Evolutionary conservation across 2,888 invertebrate species (phyloP), one percentile per base, ranked within the genome.

Genomic region (Eristalinus sepulchralis): DNA sequence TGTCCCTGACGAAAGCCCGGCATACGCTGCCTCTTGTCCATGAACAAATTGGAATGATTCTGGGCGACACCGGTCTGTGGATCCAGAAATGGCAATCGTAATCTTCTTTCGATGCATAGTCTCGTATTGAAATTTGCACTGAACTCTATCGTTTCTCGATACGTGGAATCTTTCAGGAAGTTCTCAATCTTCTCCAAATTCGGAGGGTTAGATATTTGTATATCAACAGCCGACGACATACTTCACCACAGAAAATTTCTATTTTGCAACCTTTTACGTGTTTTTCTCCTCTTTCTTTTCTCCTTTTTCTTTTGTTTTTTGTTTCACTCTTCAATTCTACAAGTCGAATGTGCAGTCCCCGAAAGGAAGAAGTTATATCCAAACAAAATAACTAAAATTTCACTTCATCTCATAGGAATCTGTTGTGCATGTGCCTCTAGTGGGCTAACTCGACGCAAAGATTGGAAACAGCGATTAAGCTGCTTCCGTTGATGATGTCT

Each of bases 41-140:
- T 97, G 90, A 98, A 97, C 88, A 97, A 94, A 90, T 96, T 96
- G 90, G 97, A 98, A 93, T 98, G 98, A 91, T 97, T 98, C 92
- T 99, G 99, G 34, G 98, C 98, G 68, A 99, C 97, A 88, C 97
- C 98, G 85, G 98, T 98, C 92, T 98, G 98, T n/a, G 98, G 97
- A 93, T 99, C 99, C 89, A 99, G 95, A 92, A 98, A 99, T 31
- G 99, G 99, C 94, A 98, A 95, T 88, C 98, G 95, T 93, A 98
- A 94, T 90, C 97, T 95, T 88, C 98, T 94, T 93, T 99, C 98
- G 88, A 97, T 95, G 92, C 97, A 97, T 94, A 99, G 93, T 93
- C 98, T 94, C 81, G 97, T 96, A 93, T 99, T 99, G 92, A 97
- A 98, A 91, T 96, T 97, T 66, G 97, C 97, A n/a, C 98, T 97